Base-by-base conservation (phyloP, 2,797 vertebrate genomes). In the Takifugu ocellatus region DNA sequence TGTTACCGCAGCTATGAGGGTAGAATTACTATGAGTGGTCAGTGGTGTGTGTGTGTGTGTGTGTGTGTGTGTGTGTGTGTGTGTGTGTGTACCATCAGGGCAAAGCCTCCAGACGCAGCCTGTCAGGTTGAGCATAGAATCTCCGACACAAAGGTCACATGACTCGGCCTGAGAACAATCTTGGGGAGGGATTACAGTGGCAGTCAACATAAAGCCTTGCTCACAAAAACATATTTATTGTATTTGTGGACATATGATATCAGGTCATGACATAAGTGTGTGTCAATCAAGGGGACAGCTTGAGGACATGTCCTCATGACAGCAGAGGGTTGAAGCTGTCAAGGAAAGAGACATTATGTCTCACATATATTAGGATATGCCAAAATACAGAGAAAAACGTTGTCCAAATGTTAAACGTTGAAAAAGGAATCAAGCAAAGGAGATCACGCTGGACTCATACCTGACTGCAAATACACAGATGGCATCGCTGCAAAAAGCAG, bases 61-160 rank as follows among this genome's bases (percentile, higher is more conserved):
- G 66, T 67, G 59, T 59, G 58, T 54, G 48, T 49, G 51, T 49
- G 57, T 62, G 63, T 63, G 57, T 46, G 63, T 52, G 58, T 50
- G 25, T 47, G 33, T 36, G 49, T 56, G 31, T 5, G 10, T 45
- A 92, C 90, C 88, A 56, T 84, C 68, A 60, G 89, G 87, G 77
- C 91, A 93, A 72, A 85, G 81, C 75, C 72, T 88, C 92, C 92
- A 93, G 63, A 92, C 77, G 39, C 92, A 93, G 81, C 75, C 78
- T 17, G 92, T 92, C 75, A 91, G 76, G 86, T 91, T 93, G 51
- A 89, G 75, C 54, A 84, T 63, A 61, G 90, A 87, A 1, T 87
- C 80, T 29, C 90, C 90, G 10, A 90, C 89, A 6, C 92, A 93
- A 44, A 87, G 46, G 78, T 87, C 88, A 72, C 91, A 93, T 64